These are phyloP conservation scores for Eumeta japonica DNA, from an alignment of 1,140 invertebrate species.

Conservation along the genomic window DNA sequence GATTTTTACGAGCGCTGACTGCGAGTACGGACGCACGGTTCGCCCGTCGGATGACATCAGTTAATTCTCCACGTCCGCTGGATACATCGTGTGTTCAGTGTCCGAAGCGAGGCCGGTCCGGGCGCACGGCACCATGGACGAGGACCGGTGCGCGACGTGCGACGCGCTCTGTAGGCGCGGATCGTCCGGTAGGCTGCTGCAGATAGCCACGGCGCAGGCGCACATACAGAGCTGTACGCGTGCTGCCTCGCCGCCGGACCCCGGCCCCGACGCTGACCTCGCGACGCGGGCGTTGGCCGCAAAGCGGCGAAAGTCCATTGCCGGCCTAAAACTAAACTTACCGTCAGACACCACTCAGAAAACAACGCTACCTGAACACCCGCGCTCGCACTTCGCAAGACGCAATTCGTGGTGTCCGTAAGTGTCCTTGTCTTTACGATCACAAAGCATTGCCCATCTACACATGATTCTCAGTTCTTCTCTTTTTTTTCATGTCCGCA, in stretches of 20 bases:
- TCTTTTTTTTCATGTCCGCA: too few relatives aligned
- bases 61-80: constrained; percentile 46
- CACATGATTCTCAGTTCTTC: too few relatives aligned
- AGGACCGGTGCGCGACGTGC: constrained; percentile 46
- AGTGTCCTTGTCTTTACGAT: too few relatives aligned
- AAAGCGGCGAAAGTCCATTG: constrained; percentile 48
- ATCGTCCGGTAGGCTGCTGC: constrained; percentile 43
- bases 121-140: constrained; percentile 50
- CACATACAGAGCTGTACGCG: constrained; percentile 43
- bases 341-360: constrained; percentile 28
- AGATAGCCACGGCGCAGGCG: constrained; percentile 50
- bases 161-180: constrained; percentile 45
- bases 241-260: constrained; percentile 25
- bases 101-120: constrained; percentile 38
- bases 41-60: constrained; percentile 51
- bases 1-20: constrained; percentile 36
- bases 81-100: constrained; percentile 47
- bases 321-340: constrained; percentile 39
- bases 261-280: constrained; percentile 31
- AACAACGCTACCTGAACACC: constrained; percentile 21
- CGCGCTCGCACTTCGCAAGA: constrained; percentile 32
- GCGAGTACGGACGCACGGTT: constrained; percentile 35
- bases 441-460: background rate
- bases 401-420: constrained; percentile 58
- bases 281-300: constrained; percentile 44